Evolutionary conservation across 35 echinoderm and acorn worm species (phyloP).

Genomic region (Heliocidaris tuberculata): DNA sequence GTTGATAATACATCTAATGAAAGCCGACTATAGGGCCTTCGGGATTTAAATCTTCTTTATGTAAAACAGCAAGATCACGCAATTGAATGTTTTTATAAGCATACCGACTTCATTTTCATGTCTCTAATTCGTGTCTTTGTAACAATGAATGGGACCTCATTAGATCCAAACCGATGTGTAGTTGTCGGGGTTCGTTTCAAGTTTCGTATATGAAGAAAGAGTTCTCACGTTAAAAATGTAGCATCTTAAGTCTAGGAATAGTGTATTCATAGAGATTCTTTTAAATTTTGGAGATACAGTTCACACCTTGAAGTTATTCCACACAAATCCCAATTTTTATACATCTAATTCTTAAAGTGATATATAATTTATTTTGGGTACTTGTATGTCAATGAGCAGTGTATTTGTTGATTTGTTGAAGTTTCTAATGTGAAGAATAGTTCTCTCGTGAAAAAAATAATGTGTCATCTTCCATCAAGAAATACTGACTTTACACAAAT

Average conservation of each 20-base stretch:
- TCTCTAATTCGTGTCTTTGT: constrained; percentile 32
- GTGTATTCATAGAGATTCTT: neutral
- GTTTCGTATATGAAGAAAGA: neutral
- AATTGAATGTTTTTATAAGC: neutral
- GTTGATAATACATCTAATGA: neutral
- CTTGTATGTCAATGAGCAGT: no score
- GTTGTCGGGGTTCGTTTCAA: neutral
- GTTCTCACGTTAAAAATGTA: neutral
- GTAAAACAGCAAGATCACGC: neutral
- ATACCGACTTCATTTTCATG: constrained; percentile 20
- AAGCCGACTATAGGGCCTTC: neutral
- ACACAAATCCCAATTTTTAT: no score
- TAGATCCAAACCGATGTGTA: neutral
- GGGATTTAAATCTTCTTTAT: neutral
- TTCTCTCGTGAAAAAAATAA: no score
- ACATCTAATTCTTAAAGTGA: no score
- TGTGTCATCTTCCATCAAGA: no score
- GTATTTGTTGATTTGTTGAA: no score
- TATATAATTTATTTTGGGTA: no score
- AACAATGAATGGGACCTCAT: neutral
- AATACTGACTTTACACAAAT: no score
- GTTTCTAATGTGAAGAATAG: no score
- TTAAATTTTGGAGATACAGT: no score
- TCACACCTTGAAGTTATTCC: no score
- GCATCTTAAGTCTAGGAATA: neutral